phyloP scores from a whole-genome alignment of 2,113 vertebrate species.

The Neotoma lepida region DNA sequence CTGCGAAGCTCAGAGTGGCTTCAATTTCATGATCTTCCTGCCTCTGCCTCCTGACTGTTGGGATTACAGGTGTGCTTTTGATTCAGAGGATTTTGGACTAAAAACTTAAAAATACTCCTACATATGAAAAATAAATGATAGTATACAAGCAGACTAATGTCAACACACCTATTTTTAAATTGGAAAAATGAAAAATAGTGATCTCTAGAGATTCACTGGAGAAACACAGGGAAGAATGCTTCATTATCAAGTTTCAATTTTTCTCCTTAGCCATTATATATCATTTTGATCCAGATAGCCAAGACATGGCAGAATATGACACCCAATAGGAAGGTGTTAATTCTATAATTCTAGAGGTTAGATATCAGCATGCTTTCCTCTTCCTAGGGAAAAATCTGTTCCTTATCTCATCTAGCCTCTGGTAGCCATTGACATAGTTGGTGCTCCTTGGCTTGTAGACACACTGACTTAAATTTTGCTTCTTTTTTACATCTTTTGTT shows the following conservation, averaged over 20 bases:
- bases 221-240: not conserved
- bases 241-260: not conserved
- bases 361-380: not conserved
- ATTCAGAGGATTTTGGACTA: not conserved
- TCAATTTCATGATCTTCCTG: not conserved
- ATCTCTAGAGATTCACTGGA: not conserved
- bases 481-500: not conserved
- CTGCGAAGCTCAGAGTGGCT: not conserved
- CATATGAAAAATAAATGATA: not conserved
- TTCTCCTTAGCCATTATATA: not conserved
- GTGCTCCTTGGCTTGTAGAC: not conserved
- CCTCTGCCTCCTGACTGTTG: not conserved
- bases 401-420: constrained; percentile 13
- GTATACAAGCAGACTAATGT: not conserved
- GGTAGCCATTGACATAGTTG: not conserved
- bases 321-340: not conserved
- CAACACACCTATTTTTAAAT: not conserved
- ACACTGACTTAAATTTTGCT: not conserved
- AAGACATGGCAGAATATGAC: not conserved
- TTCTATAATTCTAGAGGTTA: not conserved
- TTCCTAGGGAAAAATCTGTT: not conserved
- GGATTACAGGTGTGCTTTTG: not conserved
- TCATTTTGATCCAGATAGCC: not conserved
- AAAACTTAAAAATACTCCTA: constrained; percentile 12
- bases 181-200: constrained; percentile 9